Base-by-base conservation (phyloP, 2,888 invertebrate species). In the Chrysodeixis includens region DNA sequence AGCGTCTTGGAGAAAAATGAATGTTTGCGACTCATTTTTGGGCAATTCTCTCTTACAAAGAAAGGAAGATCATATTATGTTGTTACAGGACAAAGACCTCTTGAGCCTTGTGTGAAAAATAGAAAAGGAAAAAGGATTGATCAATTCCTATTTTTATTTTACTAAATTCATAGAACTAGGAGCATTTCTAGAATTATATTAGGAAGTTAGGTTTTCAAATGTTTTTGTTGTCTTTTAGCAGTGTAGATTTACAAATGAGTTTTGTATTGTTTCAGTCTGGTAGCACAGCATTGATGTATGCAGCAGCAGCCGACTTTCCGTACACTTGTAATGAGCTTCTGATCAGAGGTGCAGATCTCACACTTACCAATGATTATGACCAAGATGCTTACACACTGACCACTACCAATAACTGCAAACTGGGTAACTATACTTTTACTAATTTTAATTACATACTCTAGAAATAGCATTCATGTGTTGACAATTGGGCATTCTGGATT, bases 221-320 rank as follows among this genome's bases (percentile, higher is more conserved):
- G n/a, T n/a, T n/a, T n/a, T n/a, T n/a, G n/a, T 2, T 26, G 26
- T 12, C 46, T 22, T n/a, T n/a, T n/a, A n/a, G n/a, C n/a, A 8
- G 0, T 61, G 1, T 60, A 57, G 26, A 52, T 32, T 1, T 46
- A 10, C 40, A 35, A 35, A n/a, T 22, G 20, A 53, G 53, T 14
- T 63, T 54, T 52, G 14, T 74, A 49, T 75, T 79, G 64, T 94
- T 93, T 54, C 86, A 98, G 97, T 96, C 97, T 85, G 98, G 98
- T 60, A 98, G 98, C 87, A 98, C 98, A 52, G 97, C 99, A 0
- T 92, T 99, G 60, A 98, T 99, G 97, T 99, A 98, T 93, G 98
- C 99, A 57, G 98, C 98, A 6, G 97, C 97, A 82, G 98, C 98
- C 10, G 98, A 99, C 92, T 98, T 98, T 93, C 97, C 98, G 0